Evolutionary conservation across 2,113 vertebrate species (phyloP), one percentile per base, ranked within the genome.

Genomic region (Ictidomys tridecemlineatus): DNA sequence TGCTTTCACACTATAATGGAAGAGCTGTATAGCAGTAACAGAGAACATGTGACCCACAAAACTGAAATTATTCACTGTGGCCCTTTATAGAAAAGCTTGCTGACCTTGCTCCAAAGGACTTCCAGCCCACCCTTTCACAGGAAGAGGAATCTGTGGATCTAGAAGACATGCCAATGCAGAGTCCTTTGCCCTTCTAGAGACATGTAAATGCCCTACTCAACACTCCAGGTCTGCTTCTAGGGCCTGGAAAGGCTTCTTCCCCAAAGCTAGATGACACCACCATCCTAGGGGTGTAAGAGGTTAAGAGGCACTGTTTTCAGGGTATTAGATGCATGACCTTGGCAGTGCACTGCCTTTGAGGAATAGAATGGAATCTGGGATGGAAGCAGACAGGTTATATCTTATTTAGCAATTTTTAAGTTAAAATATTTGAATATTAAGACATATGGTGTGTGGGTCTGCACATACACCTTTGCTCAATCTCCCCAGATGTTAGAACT

Each of bases 381-480:
- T 22, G 34, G 32, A 86, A 16, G 28, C 17, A 61, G 13, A 69
- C 3, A 69, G 39, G 45, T 83, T 11, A 39, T 34, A 48, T n/a
- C 69, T 76, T 56, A 85, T 48, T 74, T 74, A 56, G 18, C 9
- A 14, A 11, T 86, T 51, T 61, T 11, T 34, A 42, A n/a, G 10
- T 91, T 34, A 51, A 82, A 95, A 17, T 39, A 63, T 34, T 87
- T 70, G 72, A 90, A n/a, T 72, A 45, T 34, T 53, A 91, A 76
- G 26, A 20, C 30, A 22, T 39, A 20, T 2, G 11, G 10, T 34
- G 56, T 20, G 14, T 84, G 42, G n/a, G 32, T 77, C n/a, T 86
- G 48, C 13, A 0, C 37, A 8, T 69, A 30, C 51, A 95, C 58
- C 58, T 93, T 70, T 77, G 17, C 28, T 17, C 20, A 48, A 20